phyloP scores from a whole-genome alignment of 2,113 vertebrate genomes.

The Tetraodon nigroviridis region DNA sequence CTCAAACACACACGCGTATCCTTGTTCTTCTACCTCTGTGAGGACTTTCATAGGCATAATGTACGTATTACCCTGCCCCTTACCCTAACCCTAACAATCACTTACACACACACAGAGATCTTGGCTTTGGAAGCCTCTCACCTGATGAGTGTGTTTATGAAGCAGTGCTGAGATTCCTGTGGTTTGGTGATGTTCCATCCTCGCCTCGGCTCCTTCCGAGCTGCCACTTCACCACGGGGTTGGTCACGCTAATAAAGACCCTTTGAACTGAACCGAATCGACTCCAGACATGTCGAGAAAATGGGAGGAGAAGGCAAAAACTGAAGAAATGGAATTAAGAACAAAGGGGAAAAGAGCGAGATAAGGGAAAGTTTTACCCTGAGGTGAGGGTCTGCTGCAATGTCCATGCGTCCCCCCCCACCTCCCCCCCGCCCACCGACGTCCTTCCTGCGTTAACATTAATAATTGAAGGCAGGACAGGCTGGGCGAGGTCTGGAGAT shows the following conservation, averaged over 20 bases:
- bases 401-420: background rate
- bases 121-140: constrained; percentile 14
- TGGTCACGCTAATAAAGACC: constrained; percentile 65
- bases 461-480: constrained; percentile 42
- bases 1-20: background rate
- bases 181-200: constrained; percentile 57
- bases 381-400: constrained; percentile 38
- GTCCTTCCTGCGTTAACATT: constrained; percentile 20
- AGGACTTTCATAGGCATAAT: too few species aligned
- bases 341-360: constrained; percentile 41
- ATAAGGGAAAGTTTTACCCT: constrained; percentile 59
- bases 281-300: constrained; percentile 49
- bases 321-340: constrained; percentile 46
- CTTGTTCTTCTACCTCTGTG: too few species aligned
- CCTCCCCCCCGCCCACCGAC: background rate
- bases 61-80: too few species aligned
- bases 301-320: constrained; percentile 36
- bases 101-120: constrained; percentile 9
- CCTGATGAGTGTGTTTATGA: constrained; percentile 50
- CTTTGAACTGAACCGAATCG: constrained; percentile 66
- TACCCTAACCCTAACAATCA: too few species aligned
- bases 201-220: constrained; percentile 41
- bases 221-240: constrained; percentile 54
- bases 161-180: constrained; percentile 43
- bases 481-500: constrained; percentile 11